A percentile compares a stretch with the other conserved stretches of the same genome.
These are phyloP conservation scores for Steatocranus sp. DNA, from an alignment of 2,797 vertebrate genomes.

Conservation along the genomic window DNA sequence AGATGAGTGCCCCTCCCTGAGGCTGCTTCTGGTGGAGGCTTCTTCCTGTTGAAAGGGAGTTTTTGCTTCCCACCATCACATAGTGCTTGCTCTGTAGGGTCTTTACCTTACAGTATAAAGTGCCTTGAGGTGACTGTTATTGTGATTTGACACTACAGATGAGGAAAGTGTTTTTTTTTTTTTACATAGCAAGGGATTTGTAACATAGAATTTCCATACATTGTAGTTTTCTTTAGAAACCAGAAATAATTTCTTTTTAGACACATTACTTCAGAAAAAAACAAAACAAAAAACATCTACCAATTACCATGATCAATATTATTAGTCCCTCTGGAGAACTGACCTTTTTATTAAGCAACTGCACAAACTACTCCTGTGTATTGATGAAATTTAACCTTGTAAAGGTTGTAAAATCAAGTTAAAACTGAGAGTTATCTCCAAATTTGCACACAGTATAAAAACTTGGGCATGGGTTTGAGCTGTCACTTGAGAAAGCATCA, in stretches of 20 bases:
- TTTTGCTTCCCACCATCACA: background rate
- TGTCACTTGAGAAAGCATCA: background rate
- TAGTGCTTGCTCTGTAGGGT: background rate
- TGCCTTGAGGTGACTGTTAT: background rate
- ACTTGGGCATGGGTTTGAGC: background rate
- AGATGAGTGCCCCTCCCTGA: background rate
- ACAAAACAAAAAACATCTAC: background rate
- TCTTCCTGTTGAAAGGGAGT: background rate
- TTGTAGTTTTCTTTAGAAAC: background rate
- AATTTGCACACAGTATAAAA: background rate
- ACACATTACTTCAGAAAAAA: background rate
- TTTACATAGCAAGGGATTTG: background rate
- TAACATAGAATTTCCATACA: background rate
- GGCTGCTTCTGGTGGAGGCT: background rate
- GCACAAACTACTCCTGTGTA: background rate
- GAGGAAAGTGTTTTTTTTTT: rapidly evolving
- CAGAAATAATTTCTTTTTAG: background rate
- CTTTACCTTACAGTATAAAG: background rate
- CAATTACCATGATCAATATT: background rate
- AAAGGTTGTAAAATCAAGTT: background rate
- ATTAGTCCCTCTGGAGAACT: background rate
- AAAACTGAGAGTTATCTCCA: background rate
- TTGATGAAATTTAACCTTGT: background rate
- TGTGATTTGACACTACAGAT: background rate
- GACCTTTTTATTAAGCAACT: background rate